Conservation (phyloP, 2,888 invertebrate species). For the Campoplex nolae region DNA sequence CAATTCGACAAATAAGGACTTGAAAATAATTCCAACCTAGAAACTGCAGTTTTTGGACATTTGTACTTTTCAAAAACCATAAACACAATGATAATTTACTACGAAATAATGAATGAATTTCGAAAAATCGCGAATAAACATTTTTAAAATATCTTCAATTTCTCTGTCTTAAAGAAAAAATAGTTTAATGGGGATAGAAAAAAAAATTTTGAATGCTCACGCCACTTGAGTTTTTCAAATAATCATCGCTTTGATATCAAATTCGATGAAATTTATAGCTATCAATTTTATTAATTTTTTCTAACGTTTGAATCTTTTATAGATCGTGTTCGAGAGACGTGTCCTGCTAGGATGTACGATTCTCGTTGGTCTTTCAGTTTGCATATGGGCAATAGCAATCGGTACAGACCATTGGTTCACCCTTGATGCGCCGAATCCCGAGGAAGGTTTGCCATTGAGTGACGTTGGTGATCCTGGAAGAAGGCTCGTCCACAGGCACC, state of each 20-base stretch:
- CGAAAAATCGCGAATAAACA: too few species aligned
- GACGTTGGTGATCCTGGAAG: constrained; percentile 73
- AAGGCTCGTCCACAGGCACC: constrained; percentile 88
- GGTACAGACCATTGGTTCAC: constrained; percentile 91
- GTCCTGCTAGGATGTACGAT: constrained; percentile 90
- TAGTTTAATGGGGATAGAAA: too few species aligned
- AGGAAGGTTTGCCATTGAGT: constrained; percentile 76
- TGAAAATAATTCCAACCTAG: too few species aligned
- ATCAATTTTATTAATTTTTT: neutral
- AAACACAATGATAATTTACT: too few species aligned
- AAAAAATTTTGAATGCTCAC: too few species aligned
- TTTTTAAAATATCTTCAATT: too few species aligned
- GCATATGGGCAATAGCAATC: constrained; percentile 91
- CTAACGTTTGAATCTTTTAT: constrained; percentile 15
- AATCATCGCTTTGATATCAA: neutral
- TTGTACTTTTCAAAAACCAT: too few species aligned
- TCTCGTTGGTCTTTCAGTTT: constrained; percentile 88
- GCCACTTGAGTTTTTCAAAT: too few species aligned
- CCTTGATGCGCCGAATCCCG: constrained; percentile 83
- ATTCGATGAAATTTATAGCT: neutral
- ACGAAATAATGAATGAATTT: too few species aligned
- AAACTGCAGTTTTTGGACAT: too few species aligned
- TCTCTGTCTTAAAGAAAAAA: too few species aligned
- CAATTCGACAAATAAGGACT: too few species aligned
- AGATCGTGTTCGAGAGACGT: constrained; percentile 89